Evolutionary conservation across 1,140 invertebrate species (phyloP), one percentile per base, ranked within the genome.

Genomic region (Nautilus pompilius): DNA sequence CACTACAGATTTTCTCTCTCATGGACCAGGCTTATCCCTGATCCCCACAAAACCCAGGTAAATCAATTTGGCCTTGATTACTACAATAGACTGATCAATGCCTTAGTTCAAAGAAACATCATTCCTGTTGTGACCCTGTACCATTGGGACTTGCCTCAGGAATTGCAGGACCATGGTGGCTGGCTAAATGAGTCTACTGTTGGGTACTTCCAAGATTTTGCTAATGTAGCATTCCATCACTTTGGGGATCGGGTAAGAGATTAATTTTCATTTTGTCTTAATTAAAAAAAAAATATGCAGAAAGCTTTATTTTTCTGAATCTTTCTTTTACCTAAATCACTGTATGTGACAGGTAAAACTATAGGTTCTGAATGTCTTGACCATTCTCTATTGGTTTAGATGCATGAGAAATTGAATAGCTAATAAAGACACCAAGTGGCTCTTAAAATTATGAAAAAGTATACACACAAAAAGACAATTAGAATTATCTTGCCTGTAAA

Each of bases 201-300:
- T 0, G 75, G 85, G n/a, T 84, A 84, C 63, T 88, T 88, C 65
- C 72, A 77, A 32, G 72, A 81, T 26, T 86, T 85, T 69, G 81
- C 85, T 2, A 55, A 75, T n/a, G 54, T 81, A 1, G 77, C 78
- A 54, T 85, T 82, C 60, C 24, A 70, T 46, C 66, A 73, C 57
- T 83, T 80, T 65, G 84, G 83, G 15, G 58, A 70, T 28, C 69
- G 70, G 72, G 80, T 81, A n/a, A n/a, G n/a, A n/a, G n/a, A n/a
- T n/a, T n/a, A n/a, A n/a, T n/a, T n/a, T n/a, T n/a, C n/a, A n/a
- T n/a, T n/a, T n/a, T n/a, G n/a, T n/a, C n/a, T n/a, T n/a, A n/a
- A n/a, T n/a, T n/a, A n/a, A n/a, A n/a, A n/a, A n/a, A n/a, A n/a
- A n/a, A n/a, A n/a, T n/a, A n/a, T n/a, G n/a, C n/a, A n/a, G n/a